A percentile compares a stretch with the other conserved stretches of the same genome.
Conservation (phyloP, 2,797 vertebrate species). For the Ceyx erithaca region DNA sequence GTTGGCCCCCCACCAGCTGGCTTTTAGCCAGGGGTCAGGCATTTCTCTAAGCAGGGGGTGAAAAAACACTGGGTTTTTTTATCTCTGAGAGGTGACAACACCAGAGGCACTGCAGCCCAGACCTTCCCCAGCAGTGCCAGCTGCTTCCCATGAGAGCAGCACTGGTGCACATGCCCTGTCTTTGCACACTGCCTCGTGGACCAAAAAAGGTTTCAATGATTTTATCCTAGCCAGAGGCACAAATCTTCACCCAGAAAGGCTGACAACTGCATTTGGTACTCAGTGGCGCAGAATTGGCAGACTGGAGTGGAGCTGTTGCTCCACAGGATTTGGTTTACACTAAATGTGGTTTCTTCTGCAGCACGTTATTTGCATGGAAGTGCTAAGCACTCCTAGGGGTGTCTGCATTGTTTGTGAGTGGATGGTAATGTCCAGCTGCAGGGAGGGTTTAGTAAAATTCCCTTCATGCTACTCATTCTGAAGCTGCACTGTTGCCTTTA, state of each 20-base stretch:
- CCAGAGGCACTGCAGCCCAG: background rate
- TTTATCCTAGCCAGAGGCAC: background rate
- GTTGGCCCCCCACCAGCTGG: conserved; percentile 18
- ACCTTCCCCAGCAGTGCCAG: background rate
- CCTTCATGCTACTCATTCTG: background rate
- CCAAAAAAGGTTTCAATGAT: background rate
- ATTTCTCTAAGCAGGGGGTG: background rate
- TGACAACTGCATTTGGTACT: background rate
- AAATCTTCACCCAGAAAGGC: background rate
- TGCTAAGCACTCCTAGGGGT: accelerated
- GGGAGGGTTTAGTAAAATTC: background rate
- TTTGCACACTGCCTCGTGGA: background rate
- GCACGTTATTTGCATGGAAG: background rate
- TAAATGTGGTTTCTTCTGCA: background rate
- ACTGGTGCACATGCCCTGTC: background rate
- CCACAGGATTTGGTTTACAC: background rate
- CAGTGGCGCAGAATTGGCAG: background rate
- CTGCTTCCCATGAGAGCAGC: accelerated
- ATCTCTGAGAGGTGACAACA: background rate
- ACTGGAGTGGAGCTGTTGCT: background rate
- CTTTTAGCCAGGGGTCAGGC: background rate
- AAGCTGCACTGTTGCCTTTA: background rate
- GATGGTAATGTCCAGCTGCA: background rate
- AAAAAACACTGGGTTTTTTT: background rate
- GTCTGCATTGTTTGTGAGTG: background rate